Conservation (phyloP, 2,113 vertebrate species). For the Candoia aspera region DNA sequence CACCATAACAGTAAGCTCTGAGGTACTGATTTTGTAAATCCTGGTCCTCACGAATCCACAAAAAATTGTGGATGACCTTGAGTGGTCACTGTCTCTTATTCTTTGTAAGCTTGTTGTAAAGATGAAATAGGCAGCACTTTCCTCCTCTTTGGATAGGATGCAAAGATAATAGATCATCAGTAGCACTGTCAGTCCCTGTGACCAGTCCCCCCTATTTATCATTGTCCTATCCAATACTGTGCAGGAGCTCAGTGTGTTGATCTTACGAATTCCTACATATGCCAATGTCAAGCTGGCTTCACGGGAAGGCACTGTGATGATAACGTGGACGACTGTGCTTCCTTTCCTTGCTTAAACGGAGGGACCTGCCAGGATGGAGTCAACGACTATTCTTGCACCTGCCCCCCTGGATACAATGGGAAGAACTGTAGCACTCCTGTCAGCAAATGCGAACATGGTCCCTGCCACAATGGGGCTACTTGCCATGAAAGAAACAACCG, state of each 20-base stretch:
- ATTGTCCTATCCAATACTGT: conserved; percentile 7
- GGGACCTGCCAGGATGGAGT: conserved; percentile 91
- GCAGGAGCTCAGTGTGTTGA: conserved; percentile 91
- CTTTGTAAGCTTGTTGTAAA: background rate
- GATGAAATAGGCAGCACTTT: background rate
- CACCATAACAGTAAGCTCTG: background rate
- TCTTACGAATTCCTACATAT: conserved; percentile 90
- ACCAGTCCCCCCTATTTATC: background rate
- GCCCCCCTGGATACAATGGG: conserved; percentile 91
- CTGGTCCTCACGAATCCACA: background rate
- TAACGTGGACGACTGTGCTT: conserved; percentile 83
- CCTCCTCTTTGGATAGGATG: background rate
- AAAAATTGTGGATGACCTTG: background rate
- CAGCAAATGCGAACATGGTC: conserved; percentile 88
- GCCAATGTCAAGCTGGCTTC: conserved; percentile 91
- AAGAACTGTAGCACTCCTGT: conserved; percentile 91
- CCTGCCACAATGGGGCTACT: conserved; percentile 96
- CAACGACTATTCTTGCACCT: conserved; percentile 89
- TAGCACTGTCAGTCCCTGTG: background rate
- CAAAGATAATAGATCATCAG: background rate
- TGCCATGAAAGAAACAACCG: conserved; percentile 90
- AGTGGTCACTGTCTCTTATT: background rate
- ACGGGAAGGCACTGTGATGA: conserved; percentile 88
- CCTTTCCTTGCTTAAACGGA: conserved; percentile 89
- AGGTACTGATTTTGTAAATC: background rate